phyloP scores from a whole-genome alignment of 2,113 vertebrate species.

The Sceloporus tristichus region DNA sequence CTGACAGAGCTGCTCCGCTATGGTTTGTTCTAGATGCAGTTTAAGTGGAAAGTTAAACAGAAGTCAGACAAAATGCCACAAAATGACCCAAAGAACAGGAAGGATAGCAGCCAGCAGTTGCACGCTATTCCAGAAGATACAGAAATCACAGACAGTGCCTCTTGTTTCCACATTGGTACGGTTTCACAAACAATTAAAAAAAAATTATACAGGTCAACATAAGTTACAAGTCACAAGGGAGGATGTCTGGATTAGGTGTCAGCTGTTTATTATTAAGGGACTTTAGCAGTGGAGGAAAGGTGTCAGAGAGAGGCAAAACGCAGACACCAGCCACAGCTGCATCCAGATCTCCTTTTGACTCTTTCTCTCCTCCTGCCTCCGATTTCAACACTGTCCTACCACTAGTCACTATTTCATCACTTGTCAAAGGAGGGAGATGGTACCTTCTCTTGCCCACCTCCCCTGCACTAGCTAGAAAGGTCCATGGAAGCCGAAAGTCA shows the following conservation, averaged over 20 bases:
- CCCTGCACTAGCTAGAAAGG: neutral
- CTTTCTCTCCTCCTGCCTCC: neutral
- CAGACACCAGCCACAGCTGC: neutral
- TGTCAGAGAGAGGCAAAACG: neutral
- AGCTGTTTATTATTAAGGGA: slow-evolving; percentile 22
- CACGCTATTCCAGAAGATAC: neutral
- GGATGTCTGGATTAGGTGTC: neutral
- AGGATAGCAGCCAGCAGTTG: neutral
- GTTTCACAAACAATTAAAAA: slow-evolving; percentile 15
- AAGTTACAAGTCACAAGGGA: slow-evolving; percentile 24
- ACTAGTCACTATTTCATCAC: neutral
- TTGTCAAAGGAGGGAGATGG: too few relatives aligned
- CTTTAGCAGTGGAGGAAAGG: neutral
- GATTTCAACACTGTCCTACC: neutral
- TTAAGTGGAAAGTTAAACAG: neutral
- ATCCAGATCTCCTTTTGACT: neutral
- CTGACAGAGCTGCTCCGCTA: neutral
- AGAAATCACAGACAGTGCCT: neutral
- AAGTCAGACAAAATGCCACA: neutral
- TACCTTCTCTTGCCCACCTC: neutral
- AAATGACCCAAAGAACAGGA: neutral
- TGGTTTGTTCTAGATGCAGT: neutral
- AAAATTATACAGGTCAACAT: slow-evolving; percentile 11
- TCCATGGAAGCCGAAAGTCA: neutral
- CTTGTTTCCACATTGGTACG: neutral